Conservation (phyloP, 2,113 vertebrate genomes). For the Corvus moneduloides region DNA sequence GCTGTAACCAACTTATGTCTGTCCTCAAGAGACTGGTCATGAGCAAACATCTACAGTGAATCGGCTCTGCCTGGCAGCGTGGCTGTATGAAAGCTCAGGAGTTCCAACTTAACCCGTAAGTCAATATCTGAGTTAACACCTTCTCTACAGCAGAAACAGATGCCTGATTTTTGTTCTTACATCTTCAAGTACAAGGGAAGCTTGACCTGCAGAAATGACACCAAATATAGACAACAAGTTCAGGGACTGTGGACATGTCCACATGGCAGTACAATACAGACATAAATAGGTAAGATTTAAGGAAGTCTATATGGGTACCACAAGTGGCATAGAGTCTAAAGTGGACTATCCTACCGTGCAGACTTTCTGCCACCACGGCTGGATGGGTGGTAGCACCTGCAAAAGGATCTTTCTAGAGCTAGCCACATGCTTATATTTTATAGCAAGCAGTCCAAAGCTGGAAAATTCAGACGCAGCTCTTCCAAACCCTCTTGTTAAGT, state of each 20-base stretch:
- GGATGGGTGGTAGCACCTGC: neutral
- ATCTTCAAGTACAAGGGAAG: neutral
- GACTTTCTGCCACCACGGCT: neutral
- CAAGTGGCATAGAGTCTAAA: neutral
- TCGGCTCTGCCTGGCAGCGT: neutral
- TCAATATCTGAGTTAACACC: neutral
- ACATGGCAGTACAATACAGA: accelerated
- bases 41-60: neutral
- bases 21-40: neutral
- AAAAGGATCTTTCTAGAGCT: neutral
- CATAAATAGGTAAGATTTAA: neutral
- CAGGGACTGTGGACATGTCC: neutral
- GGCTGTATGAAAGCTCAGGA: neutral
- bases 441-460: neutral
- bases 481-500: neutral
- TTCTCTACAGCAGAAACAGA: neutral
- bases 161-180: neutral
- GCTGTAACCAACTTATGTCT: neutral
- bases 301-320: neutral
- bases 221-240: neutral
- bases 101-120: neutral
- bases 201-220: neutral
- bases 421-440: neutral
- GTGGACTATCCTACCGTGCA: neutral
- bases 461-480: neutral